Evolutionary conservation across 2,888 invertebrate genomes (phyloP), one percentile per base, ranked within the genome.

Genomic region (Lycocerus yunnanus): DNA sequence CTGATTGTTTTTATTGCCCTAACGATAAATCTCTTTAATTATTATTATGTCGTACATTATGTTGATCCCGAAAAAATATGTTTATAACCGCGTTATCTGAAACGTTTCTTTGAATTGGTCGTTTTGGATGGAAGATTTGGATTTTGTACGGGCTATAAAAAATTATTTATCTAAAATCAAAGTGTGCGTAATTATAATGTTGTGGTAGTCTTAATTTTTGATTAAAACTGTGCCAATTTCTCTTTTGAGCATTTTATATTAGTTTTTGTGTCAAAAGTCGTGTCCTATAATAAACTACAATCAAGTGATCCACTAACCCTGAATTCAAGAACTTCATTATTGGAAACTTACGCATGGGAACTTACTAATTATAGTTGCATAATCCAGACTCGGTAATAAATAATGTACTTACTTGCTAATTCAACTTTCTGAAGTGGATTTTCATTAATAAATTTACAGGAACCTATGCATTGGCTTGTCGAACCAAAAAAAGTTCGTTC

Each of bases 231-330:
- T 69, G 69, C 69, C 71, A 75, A 21, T 72, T 72, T 75, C 75
- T 70, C 69, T 70, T 75, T 69, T 68, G 24, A 68, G 18, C 58
- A 68, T 27, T 58, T 68, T 58, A 68, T 68, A 58, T 58, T 58
- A 68, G 68, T 58, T 68, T 68, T 58, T 68, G 58, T 63, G 63
- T 75, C 59, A 67, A 70, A 70, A 70, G 60, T 68, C 20, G 66
- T 43, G 60, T 75, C 71, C 71, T 66, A 59, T 63, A 74, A 69
- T 68, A 72, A 72, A 65, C 71, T 61, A 71, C 65, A 71, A 75
- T 66, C 69, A 75, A 71, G 65, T 74, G 77, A 77, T 77, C 77
- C 68, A 77, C 77, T 77, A 74, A 77, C 77, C 77, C 75, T 77
- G 75, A 77, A 77, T 73, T 61, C 70, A 72, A 60, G 66, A 65